phyloP scores from a whole-genome alignment of 2,888 invertebrate species.

The Drosophila nigritarsus region DNA sequence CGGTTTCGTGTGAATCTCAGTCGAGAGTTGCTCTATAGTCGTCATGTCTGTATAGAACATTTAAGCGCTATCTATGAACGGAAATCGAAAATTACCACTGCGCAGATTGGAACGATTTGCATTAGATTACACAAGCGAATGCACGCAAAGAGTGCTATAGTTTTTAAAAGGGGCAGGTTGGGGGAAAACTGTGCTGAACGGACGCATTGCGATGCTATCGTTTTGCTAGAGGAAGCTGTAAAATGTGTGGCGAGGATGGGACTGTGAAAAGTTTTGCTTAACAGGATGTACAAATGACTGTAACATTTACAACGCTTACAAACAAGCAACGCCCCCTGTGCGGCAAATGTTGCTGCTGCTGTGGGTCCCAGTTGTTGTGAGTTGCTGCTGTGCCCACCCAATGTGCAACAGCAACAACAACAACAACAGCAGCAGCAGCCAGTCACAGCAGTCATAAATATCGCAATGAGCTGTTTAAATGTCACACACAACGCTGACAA shows the following conservation, averaged over 20 bases:
- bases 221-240: conserved; percentile 67
- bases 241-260: conserved; percentile 34
- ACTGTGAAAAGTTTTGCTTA: conserved; percentile 74
- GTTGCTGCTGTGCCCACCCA: conserved; percentile 68
- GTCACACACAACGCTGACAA: conserved; percentile 80
- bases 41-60: conserved; percentile 50
- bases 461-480: conserved; percentile 81
- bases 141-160: conserved; percentile 30
- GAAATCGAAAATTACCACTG: conserved; percentile 82
- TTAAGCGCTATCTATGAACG: conserved; percentile 71
- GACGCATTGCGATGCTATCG: conserved; percentile 58
- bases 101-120: conserved; percentile 78
- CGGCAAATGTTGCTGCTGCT: conserved; percentile 18
- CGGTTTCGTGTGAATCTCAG: conserved; percentile 51
- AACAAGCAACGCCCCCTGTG: conserved; percentile 66
- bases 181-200: conserved; percentile 21
- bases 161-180: neutral
- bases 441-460: conserved; percentile 74
- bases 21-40: conserved; percentile 33
- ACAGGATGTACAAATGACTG: conserved; percentile 78
- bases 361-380: conserved; percentile 18
- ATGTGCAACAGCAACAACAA: conserved; percentile 55
- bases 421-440: conserved; percentile 46
- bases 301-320: conserved; percentile 62
- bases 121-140: conserved; percentile 63